Evolutionary conservation across 30 jellyfish, hydroid and myxozoan species (phyloP).

Genomic region (Hydractinia echinata): DNA sequence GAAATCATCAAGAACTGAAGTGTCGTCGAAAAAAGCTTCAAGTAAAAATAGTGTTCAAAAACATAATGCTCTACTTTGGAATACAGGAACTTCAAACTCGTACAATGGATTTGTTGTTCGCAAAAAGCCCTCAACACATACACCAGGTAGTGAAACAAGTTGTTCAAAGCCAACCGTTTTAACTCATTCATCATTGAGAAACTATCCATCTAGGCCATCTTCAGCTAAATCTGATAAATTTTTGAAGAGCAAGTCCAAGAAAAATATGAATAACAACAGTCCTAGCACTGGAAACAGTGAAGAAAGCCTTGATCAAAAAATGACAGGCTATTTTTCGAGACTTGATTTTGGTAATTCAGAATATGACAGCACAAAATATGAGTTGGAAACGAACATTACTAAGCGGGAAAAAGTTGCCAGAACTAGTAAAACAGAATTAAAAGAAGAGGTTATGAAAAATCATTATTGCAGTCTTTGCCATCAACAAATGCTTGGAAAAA

Average conservation of each 20-base stretch:
- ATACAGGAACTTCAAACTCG: neutral
- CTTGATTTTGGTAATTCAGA: slow-evolving; percentile 1
- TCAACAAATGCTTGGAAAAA: neutral
- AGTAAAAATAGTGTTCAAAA: neutral
- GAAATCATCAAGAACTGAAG: no score
- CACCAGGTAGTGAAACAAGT: neutral
- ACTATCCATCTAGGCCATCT: neutral
- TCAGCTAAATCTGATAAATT: no score
- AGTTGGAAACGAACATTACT: no score
- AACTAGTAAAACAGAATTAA: neutral
- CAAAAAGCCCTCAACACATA: neutral
- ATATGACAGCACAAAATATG: neutral
- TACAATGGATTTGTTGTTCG: slow-evolving; percentile 14
- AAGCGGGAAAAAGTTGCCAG: no score
- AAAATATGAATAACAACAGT: neutral
- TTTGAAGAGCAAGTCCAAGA: no score
- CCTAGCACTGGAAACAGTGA: neutral
- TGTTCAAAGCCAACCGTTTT: neutral
- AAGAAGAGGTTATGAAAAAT: neutral
- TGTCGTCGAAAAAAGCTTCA: neutral
- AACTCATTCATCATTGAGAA: neutral
- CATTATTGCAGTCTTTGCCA: slow-evolving; percentile 1
- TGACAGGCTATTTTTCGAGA: neutral
- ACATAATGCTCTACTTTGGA: neutral
- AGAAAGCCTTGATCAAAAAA: neutral